Percentiles rank a stretch among this genome's conserved stretches.
phyloP scores from a whole-genome alignment of 2,113 vertebrate species.

The Osmerus eperlanus region DNA sequence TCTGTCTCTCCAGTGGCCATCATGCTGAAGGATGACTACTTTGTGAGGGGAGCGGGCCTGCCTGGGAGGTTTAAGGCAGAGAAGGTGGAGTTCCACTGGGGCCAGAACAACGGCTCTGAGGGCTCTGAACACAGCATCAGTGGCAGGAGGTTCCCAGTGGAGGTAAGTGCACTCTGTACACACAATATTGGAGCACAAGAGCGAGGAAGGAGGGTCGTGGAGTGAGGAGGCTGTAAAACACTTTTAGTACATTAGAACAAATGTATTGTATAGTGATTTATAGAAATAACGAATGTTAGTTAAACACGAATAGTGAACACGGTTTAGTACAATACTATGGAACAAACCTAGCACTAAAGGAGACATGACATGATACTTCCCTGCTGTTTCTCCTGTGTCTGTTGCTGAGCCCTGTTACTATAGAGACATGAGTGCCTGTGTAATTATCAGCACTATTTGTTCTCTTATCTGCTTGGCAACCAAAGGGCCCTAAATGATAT shows the following conservation, averaged over 20 bases:
- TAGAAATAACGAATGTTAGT: too few species aligned
- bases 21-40: slow-evolving; percentile 94
- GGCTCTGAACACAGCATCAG: slow-evolving; percentile 97
- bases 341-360: slow-evolving; percentile 60
- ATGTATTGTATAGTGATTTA: background rate
- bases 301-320: slow-evolving; percentile 24
- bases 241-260: background rate
- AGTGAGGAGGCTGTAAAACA: background rate
- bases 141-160: slow-evolving; percentile 89
- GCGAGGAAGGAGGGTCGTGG: background rate
- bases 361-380: slow-evolving; percentile 14
- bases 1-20: slow-evolving; percentile 82
- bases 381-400: slow-evolving; percentile 6
- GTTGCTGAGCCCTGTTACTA: slow-evolving; percentile 45
- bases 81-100: slow-evolving; percentile 99
- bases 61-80: slow-evolving; percentile 96
- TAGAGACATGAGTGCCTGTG: slow-evolving; percentile 40
- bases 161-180: slow-evolving; percentile 71
- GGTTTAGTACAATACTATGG: slow-evolving; percentile 56
- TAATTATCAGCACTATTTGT: slow-evolving; percentile 64
- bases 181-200: background rate
- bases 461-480: slow-evolving; percentile 63
- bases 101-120: slow-evolving; percentile 88
- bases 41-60: slow-evolving; percentile 89
- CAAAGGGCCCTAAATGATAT: slow-evolving; percentile 60